These are phyloP conservation scores for Neofelis nebulosa DNA, from an alignment of 2,113 vertebrate species.

Conservation along the genomic window DNA sequence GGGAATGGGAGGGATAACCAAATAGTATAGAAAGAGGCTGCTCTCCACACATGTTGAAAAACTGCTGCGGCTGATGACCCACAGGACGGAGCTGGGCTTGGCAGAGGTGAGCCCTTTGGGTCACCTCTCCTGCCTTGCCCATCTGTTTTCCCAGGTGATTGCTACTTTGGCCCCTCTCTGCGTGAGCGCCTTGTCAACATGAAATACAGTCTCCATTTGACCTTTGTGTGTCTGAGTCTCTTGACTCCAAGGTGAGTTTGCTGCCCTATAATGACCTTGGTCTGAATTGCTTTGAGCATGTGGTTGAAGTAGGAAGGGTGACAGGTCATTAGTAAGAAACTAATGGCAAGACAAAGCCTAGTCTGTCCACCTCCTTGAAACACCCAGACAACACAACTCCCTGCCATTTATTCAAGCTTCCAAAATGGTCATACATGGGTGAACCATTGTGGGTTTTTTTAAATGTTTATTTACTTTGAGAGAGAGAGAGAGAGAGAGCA, in stretches of 20 bases:
- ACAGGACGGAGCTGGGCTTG: not conserved
- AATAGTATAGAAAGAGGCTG: not conserved
- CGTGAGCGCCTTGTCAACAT: constrained; percentile 72
- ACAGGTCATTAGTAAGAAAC: too few species aligned
- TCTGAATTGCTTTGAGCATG: not conserved
- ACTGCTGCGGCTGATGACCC: fast-evolving
- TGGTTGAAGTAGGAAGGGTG: fast-evolving
- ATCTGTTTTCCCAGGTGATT: constrained; percentile 73
- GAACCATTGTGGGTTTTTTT: not conserved
- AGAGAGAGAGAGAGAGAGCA: too few species aligned
- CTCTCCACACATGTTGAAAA: not conserved
- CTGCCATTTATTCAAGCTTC: not conserved
- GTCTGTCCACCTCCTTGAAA: not conserved
- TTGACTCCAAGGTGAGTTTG: constrained; percentile 78
- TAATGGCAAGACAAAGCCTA: not conserved
- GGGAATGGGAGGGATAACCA: not conserved
- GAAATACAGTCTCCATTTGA: constrained; percentile 66
- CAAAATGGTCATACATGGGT: not conserved
- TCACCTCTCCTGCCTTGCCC: not conserved
- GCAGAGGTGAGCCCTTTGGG: fast-evolving
- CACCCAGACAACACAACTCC: too few species aligned
- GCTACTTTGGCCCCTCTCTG: not conserved
- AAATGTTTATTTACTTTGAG: too few species aligned
- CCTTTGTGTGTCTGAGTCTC: constrained; percentile 78
- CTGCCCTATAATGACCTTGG: not conserved